Evolutionary conservation across 2,888 invertebrate species (phyloP), one percentile per base, ranked within the genome.

Genomic region (Macaria liturata): DNA sequence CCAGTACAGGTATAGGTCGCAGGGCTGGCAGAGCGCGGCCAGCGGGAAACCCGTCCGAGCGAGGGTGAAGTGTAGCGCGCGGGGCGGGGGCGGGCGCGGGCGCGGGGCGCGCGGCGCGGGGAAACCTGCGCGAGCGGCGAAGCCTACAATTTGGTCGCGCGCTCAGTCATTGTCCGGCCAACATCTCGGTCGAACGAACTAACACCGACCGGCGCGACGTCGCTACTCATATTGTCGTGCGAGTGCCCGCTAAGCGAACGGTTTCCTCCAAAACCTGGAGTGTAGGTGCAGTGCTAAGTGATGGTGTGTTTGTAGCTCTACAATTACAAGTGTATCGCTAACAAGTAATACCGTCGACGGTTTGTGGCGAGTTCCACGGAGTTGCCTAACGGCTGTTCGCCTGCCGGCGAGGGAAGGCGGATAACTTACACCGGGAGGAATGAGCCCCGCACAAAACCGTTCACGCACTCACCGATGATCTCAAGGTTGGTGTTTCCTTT

Each of bases 391-490:
- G 86, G 89, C 86, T 87, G 85, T 88, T 88, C 89, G 88, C 87
- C 84, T 86, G 80, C 77, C 80, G 77, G 86, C 86, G 86, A 88
- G 88, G 87, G 84, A 89, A 84, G 88, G 89, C 88, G 88, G 76
- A 83, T 76, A 78, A 80, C 81, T 81, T 81, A 76, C 74, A 84
- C 84, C 87, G 91, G 91, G 91, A 91, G 91, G 90, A 90, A 91
- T 91, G 91, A 91, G 90, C 90, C 90, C 90, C 86, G 89, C 80
- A 83, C 81, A 88, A 80, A 83, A 88, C 83, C 81, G 81, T 72
- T 86, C 83, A 81, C 79, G 83, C 84, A 88, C 88, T 87, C 86
- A 90, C 89, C 91, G 91, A 91, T 91, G 91, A 91, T 91, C 91
- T 91, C 91, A 88, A 91, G 91, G 91, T 91, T 60, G 52, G 59